Base-by-base conservation (phyloP, 2,888 invertebrate species). In the Nebria brevicollis region DNA sequence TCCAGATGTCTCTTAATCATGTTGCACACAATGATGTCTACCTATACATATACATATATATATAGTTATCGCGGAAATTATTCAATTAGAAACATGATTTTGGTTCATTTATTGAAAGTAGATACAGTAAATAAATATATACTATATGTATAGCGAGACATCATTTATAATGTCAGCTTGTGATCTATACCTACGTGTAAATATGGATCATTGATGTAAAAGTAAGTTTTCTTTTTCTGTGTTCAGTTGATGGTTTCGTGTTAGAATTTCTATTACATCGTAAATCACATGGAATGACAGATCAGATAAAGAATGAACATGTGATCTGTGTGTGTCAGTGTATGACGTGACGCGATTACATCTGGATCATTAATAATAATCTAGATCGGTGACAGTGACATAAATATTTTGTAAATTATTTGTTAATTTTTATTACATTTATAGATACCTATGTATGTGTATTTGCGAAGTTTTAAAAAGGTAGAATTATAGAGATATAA, bases 221-320 rank as follows among this genome's bases (percentile, higher is more conserved):
- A 54, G 54, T 54, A 54, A 11, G 26, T 26, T 41, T 25, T 42
- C 6, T 72, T 72, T 72, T 72, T 72, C 42, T 41, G 11, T 72
- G 34, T 68, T 66, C 41, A 76, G 20, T 15, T 26, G 66, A 76
- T 13, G 54, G 54, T 54, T 54, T 76, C 76, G 76, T 76, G 76
- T 76, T 76, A 76, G 76, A 76, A 76, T 66, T 76, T 76, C 76
- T 76, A 76, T 76, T 76, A 66, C 76, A 76, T 76, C 68, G 68
- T 76, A 76, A 76, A 76, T 76, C 76, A 76, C 76, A 66, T 43
- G 15, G 54, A 54, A 54, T 54, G 54, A 54, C 54, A 54, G 54
- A 8, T 11, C 15, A 68, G 68, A 76, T 66, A 76, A 20, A 68
- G 76, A 66, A 66, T 66, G 66, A 66, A 76, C 66, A 76, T 66